Evolutionary conservation across 2,797 vertebrate genomes (phyloP), one percentile per base, ranked within the genome.

Genomic region (Trachurus trachurus): DNA sequence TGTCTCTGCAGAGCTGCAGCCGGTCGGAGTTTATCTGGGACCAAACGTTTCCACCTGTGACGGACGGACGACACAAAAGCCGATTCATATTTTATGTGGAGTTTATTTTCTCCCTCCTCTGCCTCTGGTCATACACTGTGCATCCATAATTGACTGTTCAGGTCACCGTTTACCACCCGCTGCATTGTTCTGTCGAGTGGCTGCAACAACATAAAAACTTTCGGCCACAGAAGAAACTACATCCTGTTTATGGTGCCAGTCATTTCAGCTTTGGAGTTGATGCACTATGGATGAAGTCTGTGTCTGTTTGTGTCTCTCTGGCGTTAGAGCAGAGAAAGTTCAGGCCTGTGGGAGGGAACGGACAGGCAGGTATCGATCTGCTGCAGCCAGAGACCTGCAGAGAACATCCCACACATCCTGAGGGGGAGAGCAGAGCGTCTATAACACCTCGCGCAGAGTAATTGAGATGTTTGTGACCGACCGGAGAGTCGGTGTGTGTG

Each of bases 281-380:
- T 17, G 16, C 9, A 57, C 42, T 40, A n/a, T 26, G 9, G 17
- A 69, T 22, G 4, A 44, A 60, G 54, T 22, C 12, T 10, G 53
- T 57, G 66, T 26, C 49, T 47, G 31, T 26, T 53, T 47, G 31
- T 34, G 31, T 34, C 5, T 34, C 5, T 34, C 5, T 34, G 31
- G 31, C 31, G 4, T 34, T 34, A 6, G 31, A 34, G 31, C 31
- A 34, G 59, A 54, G n/a, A 37, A 44, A 72, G 71, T 37, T 59
- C 29, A 69, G 66, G 52, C 39, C 62, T 6, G 80, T 85, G 68
- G 82, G 82, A 68, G 76, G 76, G 42, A 65, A 3, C 0, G 22
- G 78, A 73, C 52, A 65, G 75, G 64, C 82, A 70, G 53, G 64
- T 84, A 90, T 90, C 78, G 78, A 91, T 90, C 74, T 2, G 22